phyloP scores from a whole-genome alignment of 2,888 invertebrate species.

The Lithosia quadra region DNA sequence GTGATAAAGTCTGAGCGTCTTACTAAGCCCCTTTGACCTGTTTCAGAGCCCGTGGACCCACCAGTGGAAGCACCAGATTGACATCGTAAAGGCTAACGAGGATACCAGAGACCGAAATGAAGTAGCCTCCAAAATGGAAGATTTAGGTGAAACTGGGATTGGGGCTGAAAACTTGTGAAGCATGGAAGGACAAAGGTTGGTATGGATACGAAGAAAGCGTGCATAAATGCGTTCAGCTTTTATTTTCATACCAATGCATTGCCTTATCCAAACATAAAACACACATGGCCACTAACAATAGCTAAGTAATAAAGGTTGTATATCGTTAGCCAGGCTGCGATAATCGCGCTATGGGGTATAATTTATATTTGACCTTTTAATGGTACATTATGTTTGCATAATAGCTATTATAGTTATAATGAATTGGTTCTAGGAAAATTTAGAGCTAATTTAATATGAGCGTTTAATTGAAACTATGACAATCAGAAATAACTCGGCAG shows the following conservation, averaged over 20 bases:
- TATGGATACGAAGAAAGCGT: background rate
- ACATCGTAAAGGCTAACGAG: background rate
- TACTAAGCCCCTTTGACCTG: too few relatives aligned
- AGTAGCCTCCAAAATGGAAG: too few relatives aligned
- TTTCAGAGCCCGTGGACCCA: too few relatives aligned
- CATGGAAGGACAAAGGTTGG: background rate
- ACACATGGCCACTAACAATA: background rate
- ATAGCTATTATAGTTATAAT: constrained; percentile 22
- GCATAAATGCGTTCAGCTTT: background rate
- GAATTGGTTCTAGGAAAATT: constrained; percentile 30
- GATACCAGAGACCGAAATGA: too few relatives aligned
- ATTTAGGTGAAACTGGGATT: too few relatives aligned
- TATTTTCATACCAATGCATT: background rate
- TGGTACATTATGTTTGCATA: constrained; percentile 15
- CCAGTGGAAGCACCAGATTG: background rate
- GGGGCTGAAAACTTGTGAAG: background rate
- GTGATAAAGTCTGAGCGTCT: background rate
- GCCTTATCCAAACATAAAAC: background rate
- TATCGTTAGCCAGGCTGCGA: constrained; percentile 19
- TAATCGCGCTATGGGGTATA: constrained; percentile 27
- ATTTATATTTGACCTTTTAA: constrained; percentile 44
- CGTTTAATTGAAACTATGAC: background rate
- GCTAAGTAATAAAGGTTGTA: constrained; percentile 11
- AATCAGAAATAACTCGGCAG: background rate
- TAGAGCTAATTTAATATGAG: constrained; percentile 4